Conservation (phyloP, 2,888 invertebrate genomes). For the Eristalis pertinax region DNA sequence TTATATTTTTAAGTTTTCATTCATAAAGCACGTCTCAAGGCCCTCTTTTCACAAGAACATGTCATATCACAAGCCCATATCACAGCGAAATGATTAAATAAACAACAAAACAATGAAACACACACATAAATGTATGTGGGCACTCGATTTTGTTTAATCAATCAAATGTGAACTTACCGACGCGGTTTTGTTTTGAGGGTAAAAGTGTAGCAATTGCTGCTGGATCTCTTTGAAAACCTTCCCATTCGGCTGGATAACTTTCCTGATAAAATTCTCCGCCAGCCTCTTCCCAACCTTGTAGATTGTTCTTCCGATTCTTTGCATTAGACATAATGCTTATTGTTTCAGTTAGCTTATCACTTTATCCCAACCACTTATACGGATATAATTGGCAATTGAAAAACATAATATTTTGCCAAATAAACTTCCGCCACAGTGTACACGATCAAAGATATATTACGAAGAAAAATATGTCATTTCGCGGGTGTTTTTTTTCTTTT, state of each 20-base stretch:
- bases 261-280: conserved; percentile 93
- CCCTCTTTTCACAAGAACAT: neutral
- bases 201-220: conserved; percentile 88
- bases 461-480: conserved; percentile 31
- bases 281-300: conserved; percentile 91
- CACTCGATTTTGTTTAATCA: neutral
- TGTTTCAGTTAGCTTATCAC: conserved; percentile 14
- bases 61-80: neutral
- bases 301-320: conserved; percentile 77
- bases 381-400: conserved; percentile 26
- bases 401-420: conserved; percentile 37
- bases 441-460: conserved; percentile 12
- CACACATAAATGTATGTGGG: neutral
- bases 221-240: conserved; percentile 88
- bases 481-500: neutral
- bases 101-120: neutral
- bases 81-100: neutral
- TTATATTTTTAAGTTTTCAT: neutral
- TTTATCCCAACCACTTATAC: conserved; percentile 34
- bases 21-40: neutral
- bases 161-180: conserved; percentile 82
- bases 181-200: conserved; percentile 90
- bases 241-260: conserved; percentile 88
- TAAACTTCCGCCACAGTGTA: conserved; percentile 30
- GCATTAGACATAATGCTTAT: conserved; percentile 67